Evolutionary conservation across 2,888 invertebrate genomes (phyloP).

Genomic region (Diarsia rubi): DNA sequence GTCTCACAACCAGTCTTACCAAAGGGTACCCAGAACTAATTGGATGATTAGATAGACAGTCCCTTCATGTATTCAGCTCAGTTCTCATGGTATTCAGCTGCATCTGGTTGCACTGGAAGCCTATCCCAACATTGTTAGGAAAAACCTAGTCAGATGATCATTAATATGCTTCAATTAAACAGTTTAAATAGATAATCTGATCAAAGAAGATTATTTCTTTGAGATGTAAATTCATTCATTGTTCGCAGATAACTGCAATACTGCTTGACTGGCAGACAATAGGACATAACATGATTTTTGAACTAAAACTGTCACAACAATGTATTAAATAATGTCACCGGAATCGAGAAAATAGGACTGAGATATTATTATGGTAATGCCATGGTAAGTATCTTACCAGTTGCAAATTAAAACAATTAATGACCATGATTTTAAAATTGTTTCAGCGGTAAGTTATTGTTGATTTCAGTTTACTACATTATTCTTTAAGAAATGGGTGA

Average conservation of each 20-base stretch:
- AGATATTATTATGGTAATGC: background rate
- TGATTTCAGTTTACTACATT: background rate
- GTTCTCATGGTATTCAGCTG: background rate
- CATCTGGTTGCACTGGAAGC: background rate
- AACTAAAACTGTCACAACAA: constrained; percentile 16
- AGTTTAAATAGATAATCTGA: background rate
- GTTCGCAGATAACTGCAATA: background rate
- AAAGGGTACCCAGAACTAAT: background rate
- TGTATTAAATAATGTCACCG: constrained; percentile 10
- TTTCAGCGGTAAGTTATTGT: background rate
- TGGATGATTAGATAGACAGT: background rate
- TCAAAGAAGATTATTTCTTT: constrained; percentile 25
- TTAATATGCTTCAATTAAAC: background rate
- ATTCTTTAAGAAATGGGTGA: background rate
- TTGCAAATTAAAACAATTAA: background rate
- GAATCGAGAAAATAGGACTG: constrained; percentile 10
- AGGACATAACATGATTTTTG: background rate
- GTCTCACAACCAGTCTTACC: background rate
- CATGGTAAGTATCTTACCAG: background rate
- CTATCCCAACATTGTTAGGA: background rate
- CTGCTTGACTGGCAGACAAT: constrained; percentile 33
- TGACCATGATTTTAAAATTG: background rate
- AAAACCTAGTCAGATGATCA: background rate
- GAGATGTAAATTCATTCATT: constrained; percentile 9
- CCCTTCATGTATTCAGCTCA: no score